Conservation (phyloP, 1,140 invertebrate genomes). For the Lepidurus couesii region DNA sequence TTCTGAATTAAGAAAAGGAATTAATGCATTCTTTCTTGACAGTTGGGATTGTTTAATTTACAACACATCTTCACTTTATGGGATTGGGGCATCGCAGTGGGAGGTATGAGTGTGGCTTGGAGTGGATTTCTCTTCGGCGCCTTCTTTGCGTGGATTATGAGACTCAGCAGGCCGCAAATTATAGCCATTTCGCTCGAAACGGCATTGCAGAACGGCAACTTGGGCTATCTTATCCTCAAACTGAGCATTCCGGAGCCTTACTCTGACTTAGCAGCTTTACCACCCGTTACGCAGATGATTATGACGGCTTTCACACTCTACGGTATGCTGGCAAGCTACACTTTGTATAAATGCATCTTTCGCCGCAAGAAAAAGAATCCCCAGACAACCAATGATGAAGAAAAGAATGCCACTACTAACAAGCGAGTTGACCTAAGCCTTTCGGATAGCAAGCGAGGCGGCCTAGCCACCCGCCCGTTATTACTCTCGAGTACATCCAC, state of each 20-base stretch:
- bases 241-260: constrained; percentile 47
- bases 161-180: constrained; percentile 40
- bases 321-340: constrained; percentile 25
- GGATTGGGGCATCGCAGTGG: constrained; percentile 49
- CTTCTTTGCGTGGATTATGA: constrained; percentile 33
- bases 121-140: constrained; percentile 74
- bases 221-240: constrained; percentile 48
- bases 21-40: background rate
- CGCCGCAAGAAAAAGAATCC: background rate
- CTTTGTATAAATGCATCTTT: background rate
- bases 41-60: constrained; percentile 34
- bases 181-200: constrained; percentile 52
- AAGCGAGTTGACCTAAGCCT: background rate
- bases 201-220: constrained; percentile 49
- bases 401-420: background rate
- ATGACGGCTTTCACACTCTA: constrained; percentile 40
- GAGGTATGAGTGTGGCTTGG: constrained; percentile 78
- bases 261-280: constrained; percentile 46
- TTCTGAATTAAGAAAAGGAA: background rate
- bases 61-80: constrained; percentile 33
- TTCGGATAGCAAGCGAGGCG: background rate
- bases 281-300: constrained; percentile 42
- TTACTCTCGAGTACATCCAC: background rate
- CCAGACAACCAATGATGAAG: background rate
- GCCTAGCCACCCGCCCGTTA: background rate